phyloP scores from a whole-genome alignment of 1,140 invertebrate species.

The Holotrichia oblita region DNA sequence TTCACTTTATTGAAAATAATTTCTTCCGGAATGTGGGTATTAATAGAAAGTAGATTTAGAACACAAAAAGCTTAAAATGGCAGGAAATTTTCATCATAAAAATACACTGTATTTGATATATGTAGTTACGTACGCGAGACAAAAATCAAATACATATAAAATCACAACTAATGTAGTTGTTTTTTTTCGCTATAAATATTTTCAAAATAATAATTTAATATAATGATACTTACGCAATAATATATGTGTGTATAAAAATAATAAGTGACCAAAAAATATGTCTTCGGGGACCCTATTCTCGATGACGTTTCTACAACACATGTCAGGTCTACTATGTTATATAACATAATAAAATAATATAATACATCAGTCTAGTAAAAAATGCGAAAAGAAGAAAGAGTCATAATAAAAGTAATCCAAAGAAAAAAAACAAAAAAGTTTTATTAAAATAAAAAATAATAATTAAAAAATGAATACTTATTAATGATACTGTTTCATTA shows the following conservation, averaged over 20 bases:
- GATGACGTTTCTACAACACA: slow-evolving; percentile 47
- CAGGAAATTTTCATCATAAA: not conserved
- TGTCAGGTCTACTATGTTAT: slow-evolving; percentile 46
- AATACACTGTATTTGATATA: not conserved
- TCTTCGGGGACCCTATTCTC: slow-evolving; percentile 54
- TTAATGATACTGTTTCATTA: slow-evolving; percentile 41
- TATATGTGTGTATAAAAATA: slow-evolving; percentile 53
- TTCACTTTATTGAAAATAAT: too few species aligned
- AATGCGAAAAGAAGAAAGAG: slow-evolving; percentile 29
- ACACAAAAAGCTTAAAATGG: not conserved
- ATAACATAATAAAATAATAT: slow-evolving; percentile 48
- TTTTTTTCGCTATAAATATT: not conserved
- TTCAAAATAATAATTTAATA: slow-evolving; percentile 12
- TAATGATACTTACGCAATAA: slow-evolving; percentile 28
- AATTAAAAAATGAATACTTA: slow-evolving; percentile 25
- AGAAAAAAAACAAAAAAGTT: slow-evolving; percentile 46
- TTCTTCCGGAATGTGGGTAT: too few species aligned
- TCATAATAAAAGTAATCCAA: slow-evolving; percentile 32
- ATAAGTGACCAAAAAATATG: slow-evolving; percentile 18
- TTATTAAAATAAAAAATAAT: slow-evolving; percentile 44
- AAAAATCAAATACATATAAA: not conserved
- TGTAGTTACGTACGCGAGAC: not conserved
- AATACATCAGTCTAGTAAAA: slow-evolving; percentile 47
- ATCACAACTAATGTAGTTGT: not conserved
- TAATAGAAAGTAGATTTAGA: too few species aligned